Evolutionary conservation across 92 coral and sea anemone genomes (phyloP).

Genomic region (Heteractis magnifica): DNA sequence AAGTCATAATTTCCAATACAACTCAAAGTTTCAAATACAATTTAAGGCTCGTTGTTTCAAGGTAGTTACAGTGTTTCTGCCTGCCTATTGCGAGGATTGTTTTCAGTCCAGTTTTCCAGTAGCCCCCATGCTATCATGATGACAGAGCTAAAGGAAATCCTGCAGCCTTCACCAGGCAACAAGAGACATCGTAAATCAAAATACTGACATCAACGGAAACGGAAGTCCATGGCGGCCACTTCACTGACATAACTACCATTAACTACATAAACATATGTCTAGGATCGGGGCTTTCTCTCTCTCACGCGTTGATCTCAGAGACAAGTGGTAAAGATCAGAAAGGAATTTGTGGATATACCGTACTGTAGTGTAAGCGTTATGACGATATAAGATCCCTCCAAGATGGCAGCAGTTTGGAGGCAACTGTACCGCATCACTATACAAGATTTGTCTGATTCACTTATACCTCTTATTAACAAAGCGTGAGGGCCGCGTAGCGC

Average conservation of each 20-base stretch:
- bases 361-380: too few species aligned
- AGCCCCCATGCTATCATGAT: neutral
- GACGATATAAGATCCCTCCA: too few species aligned
- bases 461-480: too few species aligned
- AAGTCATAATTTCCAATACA: too few species aligned
- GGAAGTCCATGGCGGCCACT: neutral
- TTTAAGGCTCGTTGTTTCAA: too few species aligned
- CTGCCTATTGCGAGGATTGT: neutral
- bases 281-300: neutral
- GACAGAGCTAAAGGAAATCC: neutral
- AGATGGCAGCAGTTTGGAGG: too few species aligned
- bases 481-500: too few species aligned
- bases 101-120: neutral
- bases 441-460: too few species aligned
- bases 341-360: too few species aligned
- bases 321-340: too few species aligned
- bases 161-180: neutral
- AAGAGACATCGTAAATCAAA: neutral
- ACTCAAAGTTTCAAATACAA: too few species aligned
- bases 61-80: neutral
- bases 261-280: neutral
- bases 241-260: neutral
- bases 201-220: neutral
- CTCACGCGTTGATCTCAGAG: neutral
- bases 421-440: too few species aligned